Percentiles rank a stretch among this genome's conserved stretches.
phyloP scores from a whole-genome alignment of 2,888 invertebrate genomes.

The Nasonovia ribisnigri region DNA sequence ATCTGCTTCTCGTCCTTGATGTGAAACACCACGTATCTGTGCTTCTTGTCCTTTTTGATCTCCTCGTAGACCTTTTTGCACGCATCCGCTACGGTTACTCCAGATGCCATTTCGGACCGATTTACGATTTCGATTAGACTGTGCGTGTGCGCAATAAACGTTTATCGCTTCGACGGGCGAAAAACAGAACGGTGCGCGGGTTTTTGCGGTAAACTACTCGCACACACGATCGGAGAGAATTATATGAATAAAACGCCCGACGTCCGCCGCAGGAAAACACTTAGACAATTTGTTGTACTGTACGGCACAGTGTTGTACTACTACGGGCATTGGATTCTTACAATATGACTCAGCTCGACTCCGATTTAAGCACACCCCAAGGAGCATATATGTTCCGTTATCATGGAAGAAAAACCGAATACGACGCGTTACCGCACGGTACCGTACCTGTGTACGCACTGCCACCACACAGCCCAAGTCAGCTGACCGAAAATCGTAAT shows the following conservation, averaged over 20 bases:
- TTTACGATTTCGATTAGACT: background rate
- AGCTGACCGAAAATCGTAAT: background rate
- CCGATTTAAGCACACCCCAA: conserved; percentile 62
- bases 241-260: conserved; percentile 24
- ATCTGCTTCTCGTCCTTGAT: conserved; percentile 97
- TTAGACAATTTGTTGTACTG: conserved; percentile 8
- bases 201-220: background rate
- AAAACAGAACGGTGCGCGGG: background rate
- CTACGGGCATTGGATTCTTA: conserved; percentile 59
- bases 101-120: conserved; percentile 80
- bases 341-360: conserved; percentile 64
- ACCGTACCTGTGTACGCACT: conserved; percentile 5
- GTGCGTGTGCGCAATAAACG: background rate
- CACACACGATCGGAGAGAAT: background rate
- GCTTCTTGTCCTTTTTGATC: conserved; percentile 97
- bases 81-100: conserved; percentile 94
- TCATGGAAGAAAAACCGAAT: conserved; percentile 50
- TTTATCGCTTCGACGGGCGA: background rate
- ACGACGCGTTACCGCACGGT: conserved; percentile 1
- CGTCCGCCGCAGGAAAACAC: background rate
- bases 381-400: background rate
- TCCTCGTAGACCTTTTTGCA: conserved; percentile 96
- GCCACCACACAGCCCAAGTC: background rate
- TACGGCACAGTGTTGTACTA: conserved; percentile 42
- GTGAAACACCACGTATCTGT: conserved; percentile 96